A percentile compares a stretch with the other conserved stretches of the same genome.
These are phyloP conservation scores for Phylloscopus whistleri DNA, from an alignment of 2,113 vertebrate genomes.

Conservation along the genomic window DNA sequence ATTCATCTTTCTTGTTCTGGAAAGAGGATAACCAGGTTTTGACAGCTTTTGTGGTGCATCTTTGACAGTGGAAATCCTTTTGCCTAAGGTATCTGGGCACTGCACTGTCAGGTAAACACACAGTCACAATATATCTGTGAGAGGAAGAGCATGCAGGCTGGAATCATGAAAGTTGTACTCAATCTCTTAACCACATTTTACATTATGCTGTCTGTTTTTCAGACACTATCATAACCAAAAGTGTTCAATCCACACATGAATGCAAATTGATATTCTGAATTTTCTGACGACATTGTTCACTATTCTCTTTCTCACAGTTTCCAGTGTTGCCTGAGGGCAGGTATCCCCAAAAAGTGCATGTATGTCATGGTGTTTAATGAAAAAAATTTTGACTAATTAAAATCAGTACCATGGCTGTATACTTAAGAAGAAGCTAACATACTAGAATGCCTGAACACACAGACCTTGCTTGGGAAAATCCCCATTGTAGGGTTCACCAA, in stretches of 20 bases:
- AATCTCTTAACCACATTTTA: background rate
- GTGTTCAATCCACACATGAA: background rate
- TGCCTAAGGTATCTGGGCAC: background rate
- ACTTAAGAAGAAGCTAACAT: conserved; percentile 40
- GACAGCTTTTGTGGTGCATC: background rate
- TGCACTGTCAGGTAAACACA: background rate
- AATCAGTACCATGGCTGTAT: background rate
- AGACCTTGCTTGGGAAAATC: background rate
- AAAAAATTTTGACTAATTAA: background rate
- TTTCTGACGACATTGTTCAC: background rate
- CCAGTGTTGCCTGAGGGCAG: background rate
- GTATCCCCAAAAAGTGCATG: rapidly evolving
- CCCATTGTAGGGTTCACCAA: background rate
- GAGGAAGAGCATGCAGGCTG: background rate
- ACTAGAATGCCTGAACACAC: background rate
- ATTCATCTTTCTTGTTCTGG: background rate
- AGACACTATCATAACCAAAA: background rate
- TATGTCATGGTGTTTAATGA: background rate
- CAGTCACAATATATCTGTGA: background rate
- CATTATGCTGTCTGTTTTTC: background rate
- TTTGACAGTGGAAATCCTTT: background rate
- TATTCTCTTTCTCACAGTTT: background rate
- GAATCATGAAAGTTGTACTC: background rate
- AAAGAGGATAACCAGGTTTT: background rate
- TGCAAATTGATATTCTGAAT: background rate